These are phyloP conservation scores for Sisyra nigra DNA, from an alignment of 2,888 invertebrate species.

Conservation along the genomic window DNA sequence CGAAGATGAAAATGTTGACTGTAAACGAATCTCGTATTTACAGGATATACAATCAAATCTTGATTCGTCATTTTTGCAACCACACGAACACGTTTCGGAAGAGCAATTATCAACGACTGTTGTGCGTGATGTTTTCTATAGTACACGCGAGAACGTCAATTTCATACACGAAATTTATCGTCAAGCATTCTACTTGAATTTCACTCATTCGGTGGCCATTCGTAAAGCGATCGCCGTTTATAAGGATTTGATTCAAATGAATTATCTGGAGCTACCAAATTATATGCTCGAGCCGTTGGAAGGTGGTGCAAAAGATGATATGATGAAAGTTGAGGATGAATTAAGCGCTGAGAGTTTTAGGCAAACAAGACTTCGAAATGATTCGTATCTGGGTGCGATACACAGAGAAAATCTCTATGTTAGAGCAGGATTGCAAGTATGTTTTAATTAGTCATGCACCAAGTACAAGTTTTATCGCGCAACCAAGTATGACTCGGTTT, in stretches of 20 bases:
- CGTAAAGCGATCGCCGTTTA: constrained; percentile 82
- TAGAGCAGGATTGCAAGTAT: constrained; percentile 64
- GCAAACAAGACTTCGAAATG: constrained; percentile 49
- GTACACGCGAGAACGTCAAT: constrained; percentile 80
- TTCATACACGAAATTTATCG: constrained; percentile 88
- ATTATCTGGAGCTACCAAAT: constrained; percentile 60
- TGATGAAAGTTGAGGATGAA: constrained; percentile 19
- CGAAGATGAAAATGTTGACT: constrained; percentile 26
- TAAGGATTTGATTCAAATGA: constrained; percentile 89
- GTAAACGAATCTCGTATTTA: constrained; percentile 20
- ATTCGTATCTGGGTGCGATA: constrained; percentile 74
- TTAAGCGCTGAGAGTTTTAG: constrained; percentile 23
- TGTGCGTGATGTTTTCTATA: constrained; percentile 76
- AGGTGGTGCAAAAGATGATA: constrained; percentile 17
- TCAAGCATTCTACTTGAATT: constrained; percentile 82
- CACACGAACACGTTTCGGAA: constrained; percentile 21
- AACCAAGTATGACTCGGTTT: too few relatives aligned
- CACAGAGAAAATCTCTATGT: constrained; percentile 64
- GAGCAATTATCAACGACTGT: constrained; percentile 38
- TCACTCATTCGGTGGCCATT: constrained; percentile 74
- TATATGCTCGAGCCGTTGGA: constrained; percentile 61
- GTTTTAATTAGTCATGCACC: too few relatives aligned
- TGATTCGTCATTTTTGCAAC: constrained; percentile 25
- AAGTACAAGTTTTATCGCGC: too few relatives aligned
- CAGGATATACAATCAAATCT: constrained; percentile 40